Percentiles rank a stretch among this genome's conserved stretches.
These are phyloP conservation scores for Drosophila birchii DNA, from an alignment of 2,888 invertebrate species.

Conservation along the genomic window DNA sequence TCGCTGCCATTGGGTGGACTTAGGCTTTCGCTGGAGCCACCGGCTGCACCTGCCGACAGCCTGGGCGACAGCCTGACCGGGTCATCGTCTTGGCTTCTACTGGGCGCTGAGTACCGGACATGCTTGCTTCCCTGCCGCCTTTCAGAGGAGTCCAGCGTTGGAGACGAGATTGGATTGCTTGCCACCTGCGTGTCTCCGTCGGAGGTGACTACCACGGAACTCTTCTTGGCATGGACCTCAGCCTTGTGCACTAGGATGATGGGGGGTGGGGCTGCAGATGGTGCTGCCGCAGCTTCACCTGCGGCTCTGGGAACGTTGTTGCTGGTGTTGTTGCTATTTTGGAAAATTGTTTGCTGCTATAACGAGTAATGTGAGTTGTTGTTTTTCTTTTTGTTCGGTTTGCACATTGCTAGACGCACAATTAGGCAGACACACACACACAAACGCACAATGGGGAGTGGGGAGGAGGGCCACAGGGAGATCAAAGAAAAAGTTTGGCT, in stretches of 20 bases:
- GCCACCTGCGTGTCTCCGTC: constrained; percentile 57
- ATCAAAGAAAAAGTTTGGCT: constrained; percentile 27
- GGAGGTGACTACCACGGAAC: constrained; percentile 57
- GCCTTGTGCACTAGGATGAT: constrained; percentile 79
- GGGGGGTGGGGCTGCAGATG: constrained; percentile 55
- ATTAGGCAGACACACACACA: constrained; percentile 41
- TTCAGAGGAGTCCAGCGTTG: constrained; percentile 43
- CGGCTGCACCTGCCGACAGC: not conserved
- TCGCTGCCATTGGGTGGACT: not conserved
- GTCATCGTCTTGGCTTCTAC: constrained; percentile 47
- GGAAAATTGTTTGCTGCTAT: constrained; percentile 82
- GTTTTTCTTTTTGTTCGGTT: constrained; percentile 25
- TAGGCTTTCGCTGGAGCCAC: not conserved
- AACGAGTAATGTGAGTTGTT: constrained; percentile 81
- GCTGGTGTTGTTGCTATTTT: constrained; percentile 79
- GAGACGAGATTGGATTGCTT: constrained; percentile 7
- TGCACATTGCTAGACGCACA: constrained; percentile 54
- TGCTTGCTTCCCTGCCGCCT: constrained; percentile 45
- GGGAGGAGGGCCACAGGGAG: not conserved
- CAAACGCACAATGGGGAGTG: constrained; percentile 6
- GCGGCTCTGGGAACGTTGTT: constrained; percentile 52
- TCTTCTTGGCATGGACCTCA: constrained; percentile 76
- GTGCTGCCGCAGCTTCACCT: constrained; percentile 20
- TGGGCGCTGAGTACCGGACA: constrained; percentile 60
- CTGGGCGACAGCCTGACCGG: constrained; percentile 34